Evolutionary conservation across 2,113 vertebrate genomes (phyloP), one percentile per base, ranked within the genome.

Genomic region (Paramisgurnus dabryanus): DNA sequence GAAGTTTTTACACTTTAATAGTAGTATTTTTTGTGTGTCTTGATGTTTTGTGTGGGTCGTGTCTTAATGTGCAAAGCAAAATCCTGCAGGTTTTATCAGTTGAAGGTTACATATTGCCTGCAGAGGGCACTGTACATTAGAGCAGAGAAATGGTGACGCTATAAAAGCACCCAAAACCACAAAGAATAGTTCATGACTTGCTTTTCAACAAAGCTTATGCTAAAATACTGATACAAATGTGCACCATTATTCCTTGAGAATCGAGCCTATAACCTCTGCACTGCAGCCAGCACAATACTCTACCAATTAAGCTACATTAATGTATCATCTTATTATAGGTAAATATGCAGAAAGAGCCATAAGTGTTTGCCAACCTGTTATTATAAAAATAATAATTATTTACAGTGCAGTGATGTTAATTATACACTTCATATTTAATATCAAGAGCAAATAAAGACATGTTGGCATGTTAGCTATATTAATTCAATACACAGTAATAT

Each of bases 121-220:
- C 67, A 78, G 75, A 78, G 76, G 75, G 81, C 75, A 78, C 74
- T 78, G 47, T 78, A 70, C 75, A 77, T 53, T 67, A 77, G 34
- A 67, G 61, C 22, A 77, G 66, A 39, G 47, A 41, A 7, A 41
- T 8, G 7, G 43, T 5, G 43, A 75, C 43, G 43, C 73, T 39
- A 7, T 18, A 58, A 2, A 58, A 18, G 57, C 73, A 49, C 39
- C 8, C 60, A 39, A 7, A 76, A 76, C 11, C 12, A 22, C 55
- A 45, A 43, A 27, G 22, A 63, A 76, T 11, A 34, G 41, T 39
- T 17, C 22, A 15, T 4, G 2, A 13, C 13, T 2, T 22, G 41
- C 71, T 74, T 15, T 75, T 12, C 27, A 55, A 15, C 49, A 7
- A 17, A 55, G 60, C 58, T 50, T 2, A 2, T 49, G 34, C 39